Evolutionary conservation across 2,113 vertebrate species (phyloP).

Genomic region (Macquaria australasica): DNA sequence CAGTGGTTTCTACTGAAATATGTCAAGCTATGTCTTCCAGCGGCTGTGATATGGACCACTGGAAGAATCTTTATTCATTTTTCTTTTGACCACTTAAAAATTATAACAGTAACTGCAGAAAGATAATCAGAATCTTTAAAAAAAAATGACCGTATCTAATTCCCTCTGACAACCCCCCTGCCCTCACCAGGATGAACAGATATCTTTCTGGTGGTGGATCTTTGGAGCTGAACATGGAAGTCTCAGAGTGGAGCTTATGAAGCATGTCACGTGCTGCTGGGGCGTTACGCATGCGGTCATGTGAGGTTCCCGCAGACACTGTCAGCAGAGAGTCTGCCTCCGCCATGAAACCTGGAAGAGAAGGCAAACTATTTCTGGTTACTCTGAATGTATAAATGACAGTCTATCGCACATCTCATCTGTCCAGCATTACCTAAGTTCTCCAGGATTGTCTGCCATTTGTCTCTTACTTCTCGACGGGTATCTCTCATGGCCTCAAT

Average conservation of each 20-base stretch:
- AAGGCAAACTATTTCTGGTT: neutral
- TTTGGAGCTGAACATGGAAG: constrained; percentile 82
- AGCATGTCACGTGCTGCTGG: constrained; percentile 81
- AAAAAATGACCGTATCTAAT: accelerated
- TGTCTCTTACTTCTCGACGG: constrained; percentile 86
- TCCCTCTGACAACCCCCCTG: neutral
- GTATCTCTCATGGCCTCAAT: constrained; percentile 88
- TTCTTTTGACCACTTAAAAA: neutral
- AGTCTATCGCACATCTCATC: neutral
- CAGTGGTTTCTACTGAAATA: neutral
- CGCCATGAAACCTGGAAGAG: constrained; percentile 83
- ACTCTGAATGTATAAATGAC: neutral
- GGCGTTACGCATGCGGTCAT: constrained; percentile 85
- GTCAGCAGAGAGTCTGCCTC: constrained; percentile 87
- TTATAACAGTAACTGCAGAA: neutral
- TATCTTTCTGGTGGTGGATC: constrained; percentile 88
- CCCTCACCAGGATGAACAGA: constrained; percentile 88
- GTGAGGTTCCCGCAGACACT: constrained; percentile 81
- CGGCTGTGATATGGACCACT: neutral
- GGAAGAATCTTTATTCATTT: neutral
- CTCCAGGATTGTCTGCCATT: constrained; percentile 87
- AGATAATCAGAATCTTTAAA: neutral
- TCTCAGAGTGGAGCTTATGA: constrained; percentile 80
- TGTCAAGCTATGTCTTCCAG: neutral
- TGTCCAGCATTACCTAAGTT: constrained; percentile 80